Evolutionary conservation across 2,113 vertebrate species (phyloP).

Genomic region (Malurus alboscapulatus): DNA sequence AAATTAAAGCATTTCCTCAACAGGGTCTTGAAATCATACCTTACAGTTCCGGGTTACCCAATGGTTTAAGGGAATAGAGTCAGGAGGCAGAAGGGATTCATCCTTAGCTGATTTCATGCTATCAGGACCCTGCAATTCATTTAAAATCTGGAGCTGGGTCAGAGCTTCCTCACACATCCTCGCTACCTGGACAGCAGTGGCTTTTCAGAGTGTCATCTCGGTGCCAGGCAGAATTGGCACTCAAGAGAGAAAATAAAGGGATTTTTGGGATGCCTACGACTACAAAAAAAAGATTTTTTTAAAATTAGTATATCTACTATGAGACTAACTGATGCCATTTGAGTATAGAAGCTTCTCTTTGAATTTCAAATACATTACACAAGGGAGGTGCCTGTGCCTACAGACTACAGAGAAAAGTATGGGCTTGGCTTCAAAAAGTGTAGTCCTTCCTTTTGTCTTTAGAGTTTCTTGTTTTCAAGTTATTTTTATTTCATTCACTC

Average conservation of each 20-base stretch:
- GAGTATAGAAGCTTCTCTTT: neutral
- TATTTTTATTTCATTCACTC: neutral
- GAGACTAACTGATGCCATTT: neutral
- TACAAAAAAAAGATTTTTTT: neutral
- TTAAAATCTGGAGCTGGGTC: neutral
- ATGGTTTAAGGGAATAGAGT: neutral
- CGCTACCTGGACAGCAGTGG: accelerated
- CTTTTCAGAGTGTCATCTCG: neutral
- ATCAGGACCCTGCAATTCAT: neutral
- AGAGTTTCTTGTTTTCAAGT: neutral
- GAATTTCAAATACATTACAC: neutral
- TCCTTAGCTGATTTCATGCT: neutral
- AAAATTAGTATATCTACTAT: neutral
- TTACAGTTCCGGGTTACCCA: neutral
- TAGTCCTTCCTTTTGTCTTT: neutral
- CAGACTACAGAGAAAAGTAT: neutral
- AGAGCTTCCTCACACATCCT: neutral
- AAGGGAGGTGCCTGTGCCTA: neutral
- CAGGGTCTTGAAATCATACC: neutral
- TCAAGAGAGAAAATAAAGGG: neutral
- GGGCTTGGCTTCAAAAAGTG: neutral
- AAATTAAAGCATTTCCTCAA: neutral
- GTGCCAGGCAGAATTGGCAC: accelerated
- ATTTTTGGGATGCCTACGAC: neutral
- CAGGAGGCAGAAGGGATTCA: neutral